These are phyloP conservation scores for Tetragonisca angustula DNA, from an alignment of 2,888 invertebrate genomes.

Conservation along the genomic window DNA sequence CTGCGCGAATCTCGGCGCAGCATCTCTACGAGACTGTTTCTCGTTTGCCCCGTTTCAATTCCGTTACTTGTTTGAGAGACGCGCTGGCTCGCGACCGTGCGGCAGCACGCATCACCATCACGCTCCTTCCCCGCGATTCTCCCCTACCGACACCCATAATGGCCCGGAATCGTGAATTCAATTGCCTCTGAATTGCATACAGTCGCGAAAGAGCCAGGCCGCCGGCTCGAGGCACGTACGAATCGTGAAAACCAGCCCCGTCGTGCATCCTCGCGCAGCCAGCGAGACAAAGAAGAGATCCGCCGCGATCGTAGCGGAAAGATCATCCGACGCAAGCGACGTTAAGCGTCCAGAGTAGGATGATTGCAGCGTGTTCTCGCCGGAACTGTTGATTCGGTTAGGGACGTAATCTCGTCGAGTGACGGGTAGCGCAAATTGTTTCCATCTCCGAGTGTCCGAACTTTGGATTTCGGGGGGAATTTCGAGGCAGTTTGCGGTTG, in stretches of 20 bases:
- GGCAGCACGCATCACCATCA: slow-evolving; percentile 53
- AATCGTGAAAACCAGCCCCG: slow-evolving; percentile 53
- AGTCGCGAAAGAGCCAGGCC: slow-evolving; percentile 59
- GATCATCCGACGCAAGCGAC: slow-evolving; percentile 54
- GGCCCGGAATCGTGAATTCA: slow-evolving; percentile 82
- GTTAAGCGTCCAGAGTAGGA: background rate
- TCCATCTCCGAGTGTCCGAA: background rate
- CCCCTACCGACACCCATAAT: slow-evolving; percentile 81
- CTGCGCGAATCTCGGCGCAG: slow-evolving; percentile 6
- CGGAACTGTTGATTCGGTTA: background rate
- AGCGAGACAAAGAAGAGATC: slow-evolving; percentile 47
- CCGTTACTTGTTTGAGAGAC: slow-evolving; percentile 32
- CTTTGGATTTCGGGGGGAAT: background rate
- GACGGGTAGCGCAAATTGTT: background rate
- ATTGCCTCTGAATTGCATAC: slow-evolving; percentile 81
- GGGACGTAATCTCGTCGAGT: background rate
- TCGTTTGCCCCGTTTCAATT: background rate
- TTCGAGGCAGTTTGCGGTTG: background rate
- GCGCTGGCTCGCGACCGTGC: slow-evolving; percentile 68
- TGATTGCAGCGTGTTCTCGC: background rate
- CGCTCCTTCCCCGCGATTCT: slow-evolving; percentile 80
- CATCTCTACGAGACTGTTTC: slow-evolving; percentile 25
- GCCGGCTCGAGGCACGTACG: slow-evolving; percentile 66
- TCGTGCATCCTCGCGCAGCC: slow-evolving; percentile 1
- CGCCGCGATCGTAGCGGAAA: slow-evolving; percentile 50